These are phyloP conservation scores for Limnephilus rhombicus DNA, from an alignment of 2,888 invertebrate genomes.

Conservation along the genomic window DNA sequence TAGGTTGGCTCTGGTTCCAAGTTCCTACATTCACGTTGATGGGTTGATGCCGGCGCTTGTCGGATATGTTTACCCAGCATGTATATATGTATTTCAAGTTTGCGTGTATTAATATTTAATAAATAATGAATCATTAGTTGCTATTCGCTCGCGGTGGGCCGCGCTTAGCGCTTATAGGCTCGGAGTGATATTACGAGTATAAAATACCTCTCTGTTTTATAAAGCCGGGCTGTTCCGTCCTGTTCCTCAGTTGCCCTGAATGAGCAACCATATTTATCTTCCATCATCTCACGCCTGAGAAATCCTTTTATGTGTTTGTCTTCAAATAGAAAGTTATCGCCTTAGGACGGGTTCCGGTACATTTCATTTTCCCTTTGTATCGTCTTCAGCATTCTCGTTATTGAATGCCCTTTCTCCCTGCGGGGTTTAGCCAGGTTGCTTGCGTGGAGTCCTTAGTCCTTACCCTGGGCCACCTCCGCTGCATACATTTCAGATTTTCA, in stretches of 20 bases:
- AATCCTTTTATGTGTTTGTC: not conserved
- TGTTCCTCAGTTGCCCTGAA: not conserved
- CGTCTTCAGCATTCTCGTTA: not conserved
- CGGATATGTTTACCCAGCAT: not conserved
- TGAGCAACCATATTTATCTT: conserved; percentile 9
- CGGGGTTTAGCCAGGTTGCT: not conserved
- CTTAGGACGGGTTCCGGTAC: not conserved
- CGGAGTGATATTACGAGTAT: not conserved
- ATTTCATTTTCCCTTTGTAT: conserved; percentile 1
- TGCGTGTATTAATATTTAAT: conserved; percentile 10
- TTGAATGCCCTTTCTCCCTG: not conserved
- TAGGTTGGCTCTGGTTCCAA: not conserved
- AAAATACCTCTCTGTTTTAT: not conserved
- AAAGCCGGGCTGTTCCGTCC: not conserved
- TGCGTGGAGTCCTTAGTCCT: not conserved
- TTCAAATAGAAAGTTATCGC: not conserved
- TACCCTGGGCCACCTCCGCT: not conserved
- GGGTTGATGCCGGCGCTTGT: not conserved
- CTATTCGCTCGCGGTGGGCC: not conserved
- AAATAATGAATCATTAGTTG: conserved; percentile 30
- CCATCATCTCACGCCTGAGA: not conserved
- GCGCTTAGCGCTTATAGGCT: not conserved
- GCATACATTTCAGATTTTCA: not conserved
- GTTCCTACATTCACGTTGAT: not conserved
- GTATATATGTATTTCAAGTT: not conserved